phyloP scores from a whole-genome alignment of 2,797 vertebrate species.

The Pipistrellus pygmaeus region DNA sequence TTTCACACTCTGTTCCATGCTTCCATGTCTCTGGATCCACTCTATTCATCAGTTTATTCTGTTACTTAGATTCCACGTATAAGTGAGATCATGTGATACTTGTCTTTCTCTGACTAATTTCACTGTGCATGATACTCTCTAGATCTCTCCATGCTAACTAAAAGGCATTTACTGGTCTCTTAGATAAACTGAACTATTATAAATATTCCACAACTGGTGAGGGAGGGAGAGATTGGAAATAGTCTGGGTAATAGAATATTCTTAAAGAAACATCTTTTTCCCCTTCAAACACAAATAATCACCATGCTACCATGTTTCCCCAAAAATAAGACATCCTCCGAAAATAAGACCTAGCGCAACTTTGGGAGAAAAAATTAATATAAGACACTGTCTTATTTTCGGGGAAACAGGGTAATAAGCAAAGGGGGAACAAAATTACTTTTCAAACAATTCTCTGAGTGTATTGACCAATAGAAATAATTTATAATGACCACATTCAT shows the following conservation, averaged over 20 bases:
- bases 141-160: too few species aligned
- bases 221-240: background rate
- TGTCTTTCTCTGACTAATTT: too few species aligned
- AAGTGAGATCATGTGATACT: too few species aligned
- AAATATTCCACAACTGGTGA: background rate
- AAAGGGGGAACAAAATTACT: background rate
- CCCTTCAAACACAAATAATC: background rate
- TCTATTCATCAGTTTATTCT: too few species aligned
- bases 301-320: background rate
- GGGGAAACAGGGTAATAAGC: background rate
- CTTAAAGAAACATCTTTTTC: background rate
- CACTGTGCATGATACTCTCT: too few species aligned
- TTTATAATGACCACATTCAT: background rate
- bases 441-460: background rate
- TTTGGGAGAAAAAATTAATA: too few species aligned
- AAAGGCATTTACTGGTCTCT: background rate
- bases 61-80: too few species aligned
- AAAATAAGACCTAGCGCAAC: too few species aligned
- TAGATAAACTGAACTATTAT: background rate
- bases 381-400: too few species aligned
- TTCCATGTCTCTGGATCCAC: too few species aligned
- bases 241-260: background rate
- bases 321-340: too few species aligned
- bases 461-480: background rate
- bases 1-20: too few species aligned